Evolutionary conservation across 37 sponge, comb jelly and placozoan species (phyloP).

Genomic region (Spongilla lacustris): DNA sequence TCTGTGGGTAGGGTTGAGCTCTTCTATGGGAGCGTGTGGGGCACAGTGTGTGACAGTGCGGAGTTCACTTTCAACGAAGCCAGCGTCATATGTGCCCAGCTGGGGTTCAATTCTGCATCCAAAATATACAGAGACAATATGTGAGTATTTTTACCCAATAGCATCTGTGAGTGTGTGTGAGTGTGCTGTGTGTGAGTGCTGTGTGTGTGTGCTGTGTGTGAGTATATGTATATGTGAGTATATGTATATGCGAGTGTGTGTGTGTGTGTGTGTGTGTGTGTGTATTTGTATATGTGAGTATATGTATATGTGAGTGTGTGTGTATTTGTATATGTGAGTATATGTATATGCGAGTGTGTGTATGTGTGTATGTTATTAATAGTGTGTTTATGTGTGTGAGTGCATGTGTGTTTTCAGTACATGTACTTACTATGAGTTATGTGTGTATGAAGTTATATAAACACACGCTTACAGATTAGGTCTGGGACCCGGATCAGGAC

Average conservation of each 20-base stretch:
- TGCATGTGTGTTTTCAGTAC: neutral
- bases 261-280: constrained; percentile 15
- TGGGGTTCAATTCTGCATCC: constrained; percentile 24
- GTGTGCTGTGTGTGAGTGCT: neutral
- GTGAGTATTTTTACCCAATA: constrained; percentile 4
- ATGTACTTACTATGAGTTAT: too few relatives aligned
- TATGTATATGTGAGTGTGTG: constrained; percentile 21
- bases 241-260: neutral
- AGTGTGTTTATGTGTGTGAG: constrained; percentile 19
- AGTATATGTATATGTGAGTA: too few relatives aligned
- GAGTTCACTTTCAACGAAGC: constrained; percentile 12
- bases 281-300: constrained; percentile 10
- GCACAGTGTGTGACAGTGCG: constrained; percentile 4
- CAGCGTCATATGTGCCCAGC: constrained; percentile 25
- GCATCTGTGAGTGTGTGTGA: neutral
- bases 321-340: neutral
- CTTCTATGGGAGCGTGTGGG: constrained; percentile 4
- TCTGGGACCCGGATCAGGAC: neutral
- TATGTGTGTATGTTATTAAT: neutral
- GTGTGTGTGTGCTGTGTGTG: constrained; percentile 13
- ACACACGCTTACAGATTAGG: neutral
- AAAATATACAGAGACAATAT: neutral
- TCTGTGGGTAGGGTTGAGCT: constrained; percentile 8
- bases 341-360: neutral
- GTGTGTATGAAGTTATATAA: too few relatives aligned